Evolutionary conservation across 2,797 vertebrate species (phyloP), one percentile per base, ranked within the genome.

Genomic region (Poeciliopsis paucimaculata): DNA sequence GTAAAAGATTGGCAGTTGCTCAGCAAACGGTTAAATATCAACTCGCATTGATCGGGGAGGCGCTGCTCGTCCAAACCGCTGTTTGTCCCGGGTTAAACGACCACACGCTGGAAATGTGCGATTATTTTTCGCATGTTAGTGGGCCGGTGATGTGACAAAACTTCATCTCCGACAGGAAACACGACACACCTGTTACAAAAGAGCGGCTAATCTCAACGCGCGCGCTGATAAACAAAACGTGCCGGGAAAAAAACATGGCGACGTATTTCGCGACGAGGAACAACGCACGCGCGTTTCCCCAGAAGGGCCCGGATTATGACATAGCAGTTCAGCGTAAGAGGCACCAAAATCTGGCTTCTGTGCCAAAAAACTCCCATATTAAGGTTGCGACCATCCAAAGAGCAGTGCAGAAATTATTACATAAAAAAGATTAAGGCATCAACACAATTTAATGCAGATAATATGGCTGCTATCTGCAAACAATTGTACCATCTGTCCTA

Each of bases 21-120:
- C 91, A 92, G 93, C 87, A 90, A 91, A 87, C 83, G 83, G 93
- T 95, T 93, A 94, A 93, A 95, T 84, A 95, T 95, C 95, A 96
- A 96, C 95, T 93, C 90, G 76, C 89, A 96, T 96, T 95, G 96
- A 96, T 95, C 87, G 6, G 11, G 89, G 91, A 53, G 80, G 88
- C n/a, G 26, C n/a, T 2, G 91, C 90, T 92, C 83, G 88, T 92
- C 89, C 89, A 91, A 91, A 86, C 89, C 92, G 88, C 89, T 90
- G 92, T 92, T 92, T 96, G 93, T 83, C 72, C 78, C 45, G 81
- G 82, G 83, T 91, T 92, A 92, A 93, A 92, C 87, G 82, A 66
- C 73, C 53, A 82, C 89, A 82, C 89, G 84, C 66, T 51, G 49
- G 81, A 64, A 68, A 86, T 2, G 12, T 75, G 53, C 41, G 45